Conservation (phyloP, 2,797 vertebrate genomes). For the Columba guinea region DNA sequence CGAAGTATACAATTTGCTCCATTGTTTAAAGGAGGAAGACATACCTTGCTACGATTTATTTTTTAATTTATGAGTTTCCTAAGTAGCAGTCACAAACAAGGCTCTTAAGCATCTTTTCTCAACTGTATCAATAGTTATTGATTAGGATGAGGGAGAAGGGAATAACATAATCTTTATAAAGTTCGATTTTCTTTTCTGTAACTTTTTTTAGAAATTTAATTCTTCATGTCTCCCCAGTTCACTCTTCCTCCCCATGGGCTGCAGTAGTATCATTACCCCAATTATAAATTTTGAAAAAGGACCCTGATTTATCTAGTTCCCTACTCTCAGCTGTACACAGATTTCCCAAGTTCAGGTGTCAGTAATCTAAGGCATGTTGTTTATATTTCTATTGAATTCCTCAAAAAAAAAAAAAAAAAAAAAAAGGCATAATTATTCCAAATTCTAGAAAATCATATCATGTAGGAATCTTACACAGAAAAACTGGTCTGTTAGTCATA, state of each 20-base stretch:
- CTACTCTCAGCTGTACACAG: neutral
- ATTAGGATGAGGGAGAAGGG: neutral
- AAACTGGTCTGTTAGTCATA: slow-evolving; percentile 18
- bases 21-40: slow-evolving; percentile 63
- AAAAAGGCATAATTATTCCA: neutral
- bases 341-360: neutral
- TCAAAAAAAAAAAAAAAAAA: neutral
- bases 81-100: slow-evolving; percentile 36
- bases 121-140: slow-evolving; percentile 58
- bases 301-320: neutral
- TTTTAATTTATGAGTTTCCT: slow-evolving; percentile 58
- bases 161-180: neutral
- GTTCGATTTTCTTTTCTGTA: neutral
- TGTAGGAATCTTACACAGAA: neutral
- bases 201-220: neutral
- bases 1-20: slow-evolving; percentile 64
- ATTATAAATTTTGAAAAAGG: neutral
- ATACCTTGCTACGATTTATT: slow-evolving; percentile 53
- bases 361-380: neutral
- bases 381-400: neutral
- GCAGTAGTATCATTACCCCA: neutral
- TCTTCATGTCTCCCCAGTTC: neutral
- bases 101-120: slow-evolving; percentile 25
- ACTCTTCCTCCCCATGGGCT: neutral
- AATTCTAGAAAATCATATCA: neutral